Base-by-base conservation (phyloP, 2,888 invertebrate species). In the Allophyes oxyacanthae region DNA sequence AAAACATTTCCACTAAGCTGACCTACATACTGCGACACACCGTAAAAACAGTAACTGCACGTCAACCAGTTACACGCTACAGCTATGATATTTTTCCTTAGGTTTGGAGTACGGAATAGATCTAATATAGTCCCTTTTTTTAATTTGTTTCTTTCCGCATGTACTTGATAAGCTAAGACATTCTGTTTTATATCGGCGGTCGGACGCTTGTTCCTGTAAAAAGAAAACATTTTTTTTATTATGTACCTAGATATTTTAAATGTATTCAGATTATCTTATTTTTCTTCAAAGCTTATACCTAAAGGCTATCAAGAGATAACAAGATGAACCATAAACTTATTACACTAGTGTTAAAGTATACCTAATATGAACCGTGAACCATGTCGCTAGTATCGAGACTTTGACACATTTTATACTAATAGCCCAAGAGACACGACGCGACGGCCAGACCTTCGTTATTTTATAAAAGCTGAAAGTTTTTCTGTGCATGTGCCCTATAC, bases 11-110 rank as follows among this genome's bases (percentile, higher is more conserved):
- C 98, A 34, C 96, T 96, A 34, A 97, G 89, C 78, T 97, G 96
- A 0, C 97, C 97, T 36, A 97, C 95, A 81, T 97, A 98, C 82
- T 98, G 97, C 0, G 97, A 96, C 25, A 98, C 95, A 0, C 98
- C 98, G 80, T 97, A 99, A 85, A 89, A 94, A 68, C 92, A 94
- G 65, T 98, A 95, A 33, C 98, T 97, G 64, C 97, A 97, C 0
- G 97, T 96, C 32, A 97, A 85, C 98, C 98, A 98, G 79, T 96
- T 96, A 74, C 96, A 96, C 43, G 96, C 95, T 88, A 97, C 96
- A 32, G 95, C 95, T 1, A 97, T 78, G 0, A 96, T 97, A 78
- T 97, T 97, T 53, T 94, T 88, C 46, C 97, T 89, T 85, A 97
- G 89, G 75, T 96, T 96, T 0, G 96, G 96, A 1, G 96, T 96